A percentile compares a stretch with the other conserved stretches of the same genome.
phyloP scores from a whole-genome alignment of 2,113 vertebrate genomes.

The Genyomyrus donnyi region DNA sequence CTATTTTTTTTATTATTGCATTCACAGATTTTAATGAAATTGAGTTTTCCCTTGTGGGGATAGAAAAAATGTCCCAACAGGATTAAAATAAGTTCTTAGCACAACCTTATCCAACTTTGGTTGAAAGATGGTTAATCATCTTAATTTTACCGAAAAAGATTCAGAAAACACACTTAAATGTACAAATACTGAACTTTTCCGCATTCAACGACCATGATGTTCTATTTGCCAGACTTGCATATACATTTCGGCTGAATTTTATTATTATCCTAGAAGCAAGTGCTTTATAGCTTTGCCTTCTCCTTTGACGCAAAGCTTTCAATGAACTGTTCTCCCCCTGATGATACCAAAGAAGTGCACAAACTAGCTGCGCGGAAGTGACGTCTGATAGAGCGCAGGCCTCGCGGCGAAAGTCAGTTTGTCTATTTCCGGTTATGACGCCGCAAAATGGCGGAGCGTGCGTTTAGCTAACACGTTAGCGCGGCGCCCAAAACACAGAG shows the following conservation, averaged over 20 bases:
- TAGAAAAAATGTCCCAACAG: neutral
- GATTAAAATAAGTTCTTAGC: neutral
- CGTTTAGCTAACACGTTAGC: neutral
- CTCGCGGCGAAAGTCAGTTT: neutral
- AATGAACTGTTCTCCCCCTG: too few relatives aligned
- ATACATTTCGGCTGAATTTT: neutral
- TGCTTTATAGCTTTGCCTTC: neutral
- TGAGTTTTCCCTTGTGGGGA: neutral
- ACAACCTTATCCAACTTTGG: neutral
- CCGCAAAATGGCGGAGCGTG: neutral
- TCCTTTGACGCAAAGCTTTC: neutral
- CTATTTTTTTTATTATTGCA: neutral
- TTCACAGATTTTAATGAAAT: neutral
- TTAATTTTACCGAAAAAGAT: neutral
- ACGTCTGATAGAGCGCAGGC: neutral
- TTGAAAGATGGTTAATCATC: neutral
- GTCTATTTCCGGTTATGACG: slow-evolving; percentile 7
- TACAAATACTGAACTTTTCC: neutral
- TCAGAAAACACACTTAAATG: neutral
- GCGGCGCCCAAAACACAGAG: neutral
- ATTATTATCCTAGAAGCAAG: neutral
- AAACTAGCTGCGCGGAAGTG: neutral
- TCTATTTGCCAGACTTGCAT: neutral
- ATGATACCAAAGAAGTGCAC: neutral
- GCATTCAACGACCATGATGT: neutral